These are phyloP conservation scores for Mormyrus lacerda DNA, from an alignment of 2,113 vertebrate genomes.

Conservation along the genomic window DNA sequence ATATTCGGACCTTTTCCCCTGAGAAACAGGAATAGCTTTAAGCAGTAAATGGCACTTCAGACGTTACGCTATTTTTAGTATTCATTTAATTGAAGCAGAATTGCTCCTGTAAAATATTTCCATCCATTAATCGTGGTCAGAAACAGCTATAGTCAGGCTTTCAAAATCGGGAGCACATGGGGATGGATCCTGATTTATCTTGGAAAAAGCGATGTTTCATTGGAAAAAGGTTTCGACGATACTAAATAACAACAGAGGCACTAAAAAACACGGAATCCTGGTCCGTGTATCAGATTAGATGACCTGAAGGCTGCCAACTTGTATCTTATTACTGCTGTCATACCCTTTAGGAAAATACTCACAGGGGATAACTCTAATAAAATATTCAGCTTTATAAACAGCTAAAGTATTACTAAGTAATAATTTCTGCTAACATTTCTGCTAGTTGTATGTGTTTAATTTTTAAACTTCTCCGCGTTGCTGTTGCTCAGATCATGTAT, in stretches of 20 bases:
- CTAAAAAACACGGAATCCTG: neutral
- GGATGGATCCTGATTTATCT: neutral
- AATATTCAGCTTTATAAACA: neutral
- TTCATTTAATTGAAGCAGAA: neutral
- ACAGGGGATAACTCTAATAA: neutral
- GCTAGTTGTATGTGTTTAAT: neutral
- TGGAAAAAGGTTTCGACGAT: neutral
- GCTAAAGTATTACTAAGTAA: neutral
- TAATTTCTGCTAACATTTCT: neutral
- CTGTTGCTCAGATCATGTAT: neutral
- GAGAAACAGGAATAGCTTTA: neutral
- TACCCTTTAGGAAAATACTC: neutral
- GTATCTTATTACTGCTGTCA: neutral
- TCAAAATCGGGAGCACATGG: neutral
- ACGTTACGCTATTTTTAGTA: neutral
- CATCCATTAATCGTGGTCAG: neutral
- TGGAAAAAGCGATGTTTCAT: neutral
- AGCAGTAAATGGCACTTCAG: conserved; percentile 1
- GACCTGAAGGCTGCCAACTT: neutral
- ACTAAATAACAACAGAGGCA: neutral
- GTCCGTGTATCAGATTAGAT: neutral
- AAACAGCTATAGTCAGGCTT: neutral
- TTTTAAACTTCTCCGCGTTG: neutral
- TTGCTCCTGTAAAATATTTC: neutral
- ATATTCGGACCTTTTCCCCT: neutral